phyloP scores from a whole-genome alignment of 2,888 invertebrate species.

The Cephus spinipes region DNA sequence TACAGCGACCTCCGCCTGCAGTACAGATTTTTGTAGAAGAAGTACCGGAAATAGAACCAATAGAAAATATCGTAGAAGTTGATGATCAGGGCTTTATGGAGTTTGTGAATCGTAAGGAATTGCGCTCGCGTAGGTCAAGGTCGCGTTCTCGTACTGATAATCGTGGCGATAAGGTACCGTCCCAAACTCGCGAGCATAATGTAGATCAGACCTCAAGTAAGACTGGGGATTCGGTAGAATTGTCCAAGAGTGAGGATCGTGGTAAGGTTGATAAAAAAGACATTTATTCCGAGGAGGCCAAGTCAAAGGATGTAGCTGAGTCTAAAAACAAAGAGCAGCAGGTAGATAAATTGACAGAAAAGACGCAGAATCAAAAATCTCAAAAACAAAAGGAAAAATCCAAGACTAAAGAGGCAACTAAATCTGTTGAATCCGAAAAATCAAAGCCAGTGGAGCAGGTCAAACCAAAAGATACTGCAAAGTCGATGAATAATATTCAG shows the following conservation, averaged over 20 bases:
- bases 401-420: not conserved
- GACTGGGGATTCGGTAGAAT: not conserved
- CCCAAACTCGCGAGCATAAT: not conserved
- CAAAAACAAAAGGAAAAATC: not conserved
- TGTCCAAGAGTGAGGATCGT: conserved; percentile 6
- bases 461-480: conserved; percentile 7
- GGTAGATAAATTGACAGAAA: not conserved
- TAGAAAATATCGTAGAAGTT: conserved; percentile 53
- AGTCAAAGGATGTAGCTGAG: not conserved
- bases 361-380: conserved; percentile 5
- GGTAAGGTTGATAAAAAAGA: conserved; percentile 11
- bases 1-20: conserved; percentile 31
- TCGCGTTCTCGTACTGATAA: conserved; percentile 56
- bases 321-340: conserved; percentile 12
- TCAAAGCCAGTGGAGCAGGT: conserved; percentile 8
- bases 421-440: conserved; percentile 9
- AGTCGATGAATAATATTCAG: not conserved
- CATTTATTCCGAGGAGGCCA: conserved; percentile 2
- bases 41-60: conserved; percentile 48
- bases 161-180: conserved; percentile 24
- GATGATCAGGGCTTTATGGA: conserved; percentile 69
- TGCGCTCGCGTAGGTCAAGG: conserved; percentile 61
- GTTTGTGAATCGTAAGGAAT: conserved; percentile 66
- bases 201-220: not conserved
- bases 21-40: conserved; percentile 55